Evolutionary conservation across 2,797 vertebrate species (phyloP).

Genomic region (Sandelia bainsii): DNA sequence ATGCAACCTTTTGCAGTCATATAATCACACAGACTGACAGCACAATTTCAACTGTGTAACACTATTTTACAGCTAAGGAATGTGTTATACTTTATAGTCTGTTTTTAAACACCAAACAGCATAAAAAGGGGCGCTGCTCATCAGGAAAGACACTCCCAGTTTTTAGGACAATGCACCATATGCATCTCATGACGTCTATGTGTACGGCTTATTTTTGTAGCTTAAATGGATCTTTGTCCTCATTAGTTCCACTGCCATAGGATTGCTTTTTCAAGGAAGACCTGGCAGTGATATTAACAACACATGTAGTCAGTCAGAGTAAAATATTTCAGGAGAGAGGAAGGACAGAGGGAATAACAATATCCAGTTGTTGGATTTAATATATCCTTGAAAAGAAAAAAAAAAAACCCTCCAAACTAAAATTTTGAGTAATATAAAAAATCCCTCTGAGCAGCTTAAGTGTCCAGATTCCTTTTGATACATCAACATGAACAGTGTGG

Average conservation of each 20-base stretch:
- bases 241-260: conserved; percentile 28
- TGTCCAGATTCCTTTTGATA: neutral
- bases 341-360: neutral
- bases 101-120: conserved; percentile 17
- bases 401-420: conserved; percentile 5
- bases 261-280: conserved; percentile 2
- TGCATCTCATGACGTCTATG: neutral
- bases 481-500: neutral
- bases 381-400: conserved; percentile 12
- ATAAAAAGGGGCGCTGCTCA: conserved; percentile 1
- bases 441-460: neutral
- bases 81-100: conserved; percentile 11
- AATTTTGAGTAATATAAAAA: neutral
- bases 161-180: neutral
- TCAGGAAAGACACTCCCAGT: neutral
- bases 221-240: conserved; percentile 20
- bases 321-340: conserved; percentile 4
- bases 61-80: no score
- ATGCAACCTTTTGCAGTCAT: no score
- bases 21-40: no score
- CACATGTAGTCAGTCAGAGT: conserved; percentile 17
- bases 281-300: conserved; percentile 17
- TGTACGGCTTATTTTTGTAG: neutral
- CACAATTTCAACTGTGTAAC: no score
- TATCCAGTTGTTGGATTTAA: neutral